These are phyloP conservation scores for Thomomys bottae DNA, from an alignment of 2,113 vertebrate species.

Conservation along the genomic window DNA sequence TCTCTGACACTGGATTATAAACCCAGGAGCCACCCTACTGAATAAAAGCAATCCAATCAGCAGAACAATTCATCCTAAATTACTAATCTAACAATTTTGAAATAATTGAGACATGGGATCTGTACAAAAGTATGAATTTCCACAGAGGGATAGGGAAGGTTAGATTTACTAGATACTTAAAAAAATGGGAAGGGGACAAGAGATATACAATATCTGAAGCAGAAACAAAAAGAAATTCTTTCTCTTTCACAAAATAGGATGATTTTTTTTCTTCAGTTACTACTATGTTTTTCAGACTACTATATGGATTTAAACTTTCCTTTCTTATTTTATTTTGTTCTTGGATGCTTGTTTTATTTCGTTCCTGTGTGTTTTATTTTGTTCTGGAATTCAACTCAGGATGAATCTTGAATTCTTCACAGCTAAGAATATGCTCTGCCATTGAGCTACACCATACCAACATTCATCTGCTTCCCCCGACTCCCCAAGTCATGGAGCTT, in stretches of 20 bases:
- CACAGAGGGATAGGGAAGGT: background rate
- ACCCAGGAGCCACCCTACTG: background rate
- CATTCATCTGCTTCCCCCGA: no score
- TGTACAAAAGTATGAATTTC: background rate
- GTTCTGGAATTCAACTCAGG: background rate
- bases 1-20: background rate
- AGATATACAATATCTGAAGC: background rate
- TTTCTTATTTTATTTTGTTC: background rate
- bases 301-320: background rate
- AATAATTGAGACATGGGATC: background rate
- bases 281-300: background rate
- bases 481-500: no score
- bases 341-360: no score
- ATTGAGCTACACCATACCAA: background rate
- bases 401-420: background rate
- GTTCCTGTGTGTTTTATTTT: no score
- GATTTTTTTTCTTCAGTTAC: background rate
- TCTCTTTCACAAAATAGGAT: conserved; percentile 4
- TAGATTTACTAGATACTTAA: background rate
- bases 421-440: background rate
- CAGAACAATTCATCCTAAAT: background rate
- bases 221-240: background rate
- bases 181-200: background rate
- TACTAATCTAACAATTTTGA: background rate
- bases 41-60: background rate